A percentile compares a stretch with the other conserved stretches of the same genome.
Conservation (phyloP, 2,113 vertebrate genomes). For the Campylorhamphus procurvoides region DNA sequence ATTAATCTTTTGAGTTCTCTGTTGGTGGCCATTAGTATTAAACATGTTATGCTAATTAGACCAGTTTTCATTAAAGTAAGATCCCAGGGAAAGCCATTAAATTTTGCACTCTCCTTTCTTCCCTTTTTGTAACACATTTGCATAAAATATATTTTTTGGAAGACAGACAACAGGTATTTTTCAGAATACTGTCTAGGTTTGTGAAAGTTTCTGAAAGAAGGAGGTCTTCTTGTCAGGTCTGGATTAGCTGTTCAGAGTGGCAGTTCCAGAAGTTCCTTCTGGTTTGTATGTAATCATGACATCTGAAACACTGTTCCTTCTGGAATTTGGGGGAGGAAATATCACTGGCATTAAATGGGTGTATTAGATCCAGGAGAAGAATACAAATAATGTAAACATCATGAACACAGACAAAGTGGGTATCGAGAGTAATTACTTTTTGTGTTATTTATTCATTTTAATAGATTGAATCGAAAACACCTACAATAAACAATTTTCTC, state of each 20-base stretch:
- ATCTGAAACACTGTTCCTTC: not conserved
- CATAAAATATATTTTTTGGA: not conserved
- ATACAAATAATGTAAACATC: not conserved
- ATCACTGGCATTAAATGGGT: not conserved
- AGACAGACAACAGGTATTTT: not conserved
- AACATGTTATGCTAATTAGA: not conserved
- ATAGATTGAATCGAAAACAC: not conserved
- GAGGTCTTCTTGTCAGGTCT: not conserved
- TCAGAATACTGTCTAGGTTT: not conserved
- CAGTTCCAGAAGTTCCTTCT: not conserved
- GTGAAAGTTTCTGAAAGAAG: not conserved
- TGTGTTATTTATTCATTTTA: not conserved
- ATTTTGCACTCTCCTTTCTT: not conserved
- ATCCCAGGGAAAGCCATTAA: not conserved
- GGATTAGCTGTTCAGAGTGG: not conserved
- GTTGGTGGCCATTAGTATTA: not conserved
- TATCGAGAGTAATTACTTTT: not conserved
- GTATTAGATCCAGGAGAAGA: not conserved
- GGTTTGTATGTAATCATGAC: rapidly evolving
- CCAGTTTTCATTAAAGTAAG: not conserved
- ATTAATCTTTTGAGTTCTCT: not conserved
- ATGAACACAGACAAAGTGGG: not conserved
- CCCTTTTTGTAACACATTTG: not conserved
- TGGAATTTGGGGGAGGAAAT: not conserved
- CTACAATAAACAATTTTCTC: not conserved